Base-by-base conservation (phyloP, 2,888 invertebrate species). In the Epistrophe grossulariae region DNA sequence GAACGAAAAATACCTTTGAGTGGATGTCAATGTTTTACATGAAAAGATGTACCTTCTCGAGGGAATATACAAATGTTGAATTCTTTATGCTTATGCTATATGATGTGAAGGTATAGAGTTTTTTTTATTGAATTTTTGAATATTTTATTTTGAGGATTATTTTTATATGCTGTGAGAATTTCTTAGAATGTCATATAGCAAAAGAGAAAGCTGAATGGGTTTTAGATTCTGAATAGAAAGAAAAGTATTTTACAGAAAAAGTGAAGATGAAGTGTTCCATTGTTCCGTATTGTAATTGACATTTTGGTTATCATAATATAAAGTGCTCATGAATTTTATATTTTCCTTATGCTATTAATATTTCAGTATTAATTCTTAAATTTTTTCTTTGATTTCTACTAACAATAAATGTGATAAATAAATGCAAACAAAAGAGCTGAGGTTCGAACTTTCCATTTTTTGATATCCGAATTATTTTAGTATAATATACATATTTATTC, bases 21-120 rank as follows among this genome's bases (percentile, higher is more conserved):
- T 50, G 50, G 19, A 38, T 68, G 68, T 68, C 68, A 68, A 68
- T 68, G 50, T 68, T 50, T 35, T 35, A 68, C 35, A 38, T 38
- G 19, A 15, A 19, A 31, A 48, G 17, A 38, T 50, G n/a, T 17
- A 19, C 2, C 3, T 0, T 0, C 35, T 15, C 68, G 19, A 35
- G 15, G 50, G 50, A 68, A 50, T 35, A 50, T 48, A 17, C 7
- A 45, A 28, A n/a, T n/a, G n/a, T n/a, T n/a, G n/a, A 45, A 28
- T 50, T 50, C 19, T 68, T 31, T 24, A 24, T 59, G 19, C 19
- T 50, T 50, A n/a, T n/a, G n/a, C 24, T 24, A 24, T 24, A 15
- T 35, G 13, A 38, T 35, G 50, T 13, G n/a, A 50, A 17, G 3
- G 7, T 17, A 15, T 8, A 24, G 19, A 40, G 9, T 7, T 17